Evolutionary conservation across 2,888 invertebrate species (phyloP).

Genomic region (Dysmachus trigonus): DNA sequence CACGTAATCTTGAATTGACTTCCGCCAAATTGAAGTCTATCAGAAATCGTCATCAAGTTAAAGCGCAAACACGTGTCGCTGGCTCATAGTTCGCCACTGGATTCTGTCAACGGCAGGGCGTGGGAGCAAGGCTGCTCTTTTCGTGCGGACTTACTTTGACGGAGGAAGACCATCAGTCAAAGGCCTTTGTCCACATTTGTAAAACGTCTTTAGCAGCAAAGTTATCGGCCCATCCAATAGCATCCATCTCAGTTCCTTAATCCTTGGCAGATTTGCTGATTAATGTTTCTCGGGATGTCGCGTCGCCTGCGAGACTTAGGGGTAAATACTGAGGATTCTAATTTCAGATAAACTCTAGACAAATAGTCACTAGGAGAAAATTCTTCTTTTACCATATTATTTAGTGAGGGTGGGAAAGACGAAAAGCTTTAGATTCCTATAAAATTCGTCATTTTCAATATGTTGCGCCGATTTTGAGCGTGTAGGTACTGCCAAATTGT

Average conservation of each 20-base stretch:
- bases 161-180: neutral
- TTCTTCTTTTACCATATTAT: neutral
- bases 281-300: neutral
- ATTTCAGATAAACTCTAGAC: neutral
- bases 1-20: neutral
- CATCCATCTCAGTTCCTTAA: neutral
- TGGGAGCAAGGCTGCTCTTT: neutral
- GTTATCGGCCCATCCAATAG: neutral
- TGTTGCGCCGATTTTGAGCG: no score
- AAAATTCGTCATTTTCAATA: no score
- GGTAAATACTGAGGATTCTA: neutral
- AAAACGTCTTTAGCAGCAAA: neutral
- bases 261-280: neutral
- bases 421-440: no score
- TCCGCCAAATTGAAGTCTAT: neutral
- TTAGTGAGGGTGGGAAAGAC: no score
- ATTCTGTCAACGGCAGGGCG: neutral
- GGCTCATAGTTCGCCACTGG: neutral
- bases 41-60: neutral
- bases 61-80: neutral
- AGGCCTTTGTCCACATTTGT: neutral
- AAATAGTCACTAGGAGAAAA: neutral
- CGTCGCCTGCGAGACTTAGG: neutral
- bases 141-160: neutral
- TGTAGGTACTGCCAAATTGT: no score